Evolutionary conservation across 92 coral and sea anemone species (phyloP).

Genomic region (Phenganax stokvisi): DNA sequence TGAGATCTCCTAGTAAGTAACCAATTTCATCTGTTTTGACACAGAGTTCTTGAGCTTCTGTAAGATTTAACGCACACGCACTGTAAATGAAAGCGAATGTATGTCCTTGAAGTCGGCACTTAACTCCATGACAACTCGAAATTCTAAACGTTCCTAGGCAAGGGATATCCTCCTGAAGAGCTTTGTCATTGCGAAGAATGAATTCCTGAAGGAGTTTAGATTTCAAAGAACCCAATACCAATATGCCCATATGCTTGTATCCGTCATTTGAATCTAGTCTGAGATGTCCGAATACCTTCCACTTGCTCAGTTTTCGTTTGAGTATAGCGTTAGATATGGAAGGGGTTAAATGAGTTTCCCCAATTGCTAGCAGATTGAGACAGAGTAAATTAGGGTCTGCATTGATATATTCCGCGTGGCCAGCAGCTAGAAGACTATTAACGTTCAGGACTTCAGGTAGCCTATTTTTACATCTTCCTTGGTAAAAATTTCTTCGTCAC

Average conservation of each 20-base stretch:
- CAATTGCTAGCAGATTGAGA: slow-evolving; percentile 14
- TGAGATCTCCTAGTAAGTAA: slow-evolving; percentile 20
- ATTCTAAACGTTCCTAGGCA: neutral
- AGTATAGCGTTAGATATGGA: neutral
- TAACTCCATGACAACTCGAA: neutral
- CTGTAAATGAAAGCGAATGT: slow-evolving; percentile 19
- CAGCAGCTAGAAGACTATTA: slow-evolving; percentile 5
- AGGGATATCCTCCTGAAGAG: neutral
- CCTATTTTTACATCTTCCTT: slow-evolving; percentile 8
- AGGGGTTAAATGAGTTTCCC: slow-evolving; percentile 14
- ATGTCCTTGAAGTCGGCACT: neutral
- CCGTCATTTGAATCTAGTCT: slow-evolving; percentile 3
- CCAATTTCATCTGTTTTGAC: neutral
- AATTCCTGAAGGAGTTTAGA: slow-evolving; percentile 9
- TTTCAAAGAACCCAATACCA: slow-evolving; percentile 14
- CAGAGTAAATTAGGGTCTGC: neutral
- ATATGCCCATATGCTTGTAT: slow-evolving; percentile 12
- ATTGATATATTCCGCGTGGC: slow-evolving; percentile 3
- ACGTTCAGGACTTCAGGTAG: slow-evolving; percentile 3
- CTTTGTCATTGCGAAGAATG: neutral
- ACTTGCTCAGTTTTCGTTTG: neutral
- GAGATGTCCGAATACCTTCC: slow-evolving; percentile 4
- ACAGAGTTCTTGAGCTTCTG: neutral
- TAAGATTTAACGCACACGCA: slow-evolving; percentile 2
- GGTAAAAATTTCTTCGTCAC: slow-evolving; percentile 15